Conservation (phyloP, 2,113 vertebrate genomes). For the Actinemys pallida region DNA sequence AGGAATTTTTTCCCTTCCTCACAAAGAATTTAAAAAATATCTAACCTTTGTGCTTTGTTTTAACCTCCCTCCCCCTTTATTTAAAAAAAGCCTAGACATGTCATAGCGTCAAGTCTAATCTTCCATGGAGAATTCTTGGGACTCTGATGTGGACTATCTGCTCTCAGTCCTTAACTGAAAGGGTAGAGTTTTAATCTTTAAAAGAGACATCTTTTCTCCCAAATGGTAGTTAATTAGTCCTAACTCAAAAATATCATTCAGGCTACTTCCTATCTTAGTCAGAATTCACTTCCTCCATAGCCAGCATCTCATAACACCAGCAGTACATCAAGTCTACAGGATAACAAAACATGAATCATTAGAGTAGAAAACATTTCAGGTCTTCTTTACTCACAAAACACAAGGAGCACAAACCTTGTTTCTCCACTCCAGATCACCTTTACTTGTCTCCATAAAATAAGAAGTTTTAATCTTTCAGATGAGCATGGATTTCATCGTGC, state of each 20-base stretch:
- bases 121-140: background rate
- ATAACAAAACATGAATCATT: background rate
- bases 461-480: background rate
- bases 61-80: background rate
- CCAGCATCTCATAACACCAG: background rate
- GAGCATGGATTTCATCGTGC: background rate
- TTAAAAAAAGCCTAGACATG: background rate
- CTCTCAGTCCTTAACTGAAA: background rate
- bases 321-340: background rate
- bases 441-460: background rate
- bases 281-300: background rate
- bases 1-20: background rate
- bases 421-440: background rate
- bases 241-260: background rate
- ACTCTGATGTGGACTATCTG: background rate
- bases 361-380: fast-evolving
- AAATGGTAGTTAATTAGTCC: background rate
- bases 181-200: background rate
- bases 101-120: background rate
- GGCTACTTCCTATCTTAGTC: background rate
- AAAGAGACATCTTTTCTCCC: background rate
- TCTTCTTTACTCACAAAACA: background rate
- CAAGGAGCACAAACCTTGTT: background rate
- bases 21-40: background rate
- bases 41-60: background rate